Conservation (phyloP, 2,113 vertebrate species). For the Oophaga pumilio region DNA sequence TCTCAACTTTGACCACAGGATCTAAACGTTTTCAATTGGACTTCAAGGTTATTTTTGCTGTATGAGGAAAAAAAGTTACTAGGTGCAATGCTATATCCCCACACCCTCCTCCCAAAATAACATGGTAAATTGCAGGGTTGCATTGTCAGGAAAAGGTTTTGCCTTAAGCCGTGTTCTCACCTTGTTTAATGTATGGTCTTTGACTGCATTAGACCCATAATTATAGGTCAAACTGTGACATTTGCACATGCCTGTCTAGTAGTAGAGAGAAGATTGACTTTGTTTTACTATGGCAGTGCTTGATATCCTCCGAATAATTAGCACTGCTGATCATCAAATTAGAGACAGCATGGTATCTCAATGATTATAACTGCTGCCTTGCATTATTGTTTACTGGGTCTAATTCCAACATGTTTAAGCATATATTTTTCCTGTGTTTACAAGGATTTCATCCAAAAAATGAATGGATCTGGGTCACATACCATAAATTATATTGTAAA, state of each 20-base stretch:
- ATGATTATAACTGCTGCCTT: not conserved
- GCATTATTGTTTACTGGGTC: not conserved
- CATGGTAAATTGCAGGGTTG: not conserved
- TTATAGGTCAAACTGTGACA: not conserved
- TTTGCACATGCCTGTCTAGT: not conserved
- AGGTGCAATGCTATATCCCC: not conserved
- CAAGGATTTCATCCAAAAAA: not conserved
- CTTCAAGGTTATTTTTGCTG: not conserved
- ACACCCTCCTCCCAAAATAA: not conserved
- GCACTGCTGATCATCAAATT: not conserved
- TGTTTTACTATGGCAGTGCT: not conserved
- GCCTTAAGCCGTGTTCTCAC: not conserved
- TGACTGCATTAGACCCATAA: not conserved
- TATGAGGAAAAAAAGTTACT: not conserved
- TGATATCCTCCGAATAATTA: not conserved
- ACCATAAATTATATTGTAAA: not conserved
- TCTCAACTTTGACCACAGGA: no score
- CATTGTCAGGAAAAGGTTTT: not conserved
- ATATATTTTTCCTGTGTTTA: not conserved
- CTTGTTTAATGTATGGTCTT: not conserved
- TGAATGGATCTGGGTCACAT: not conserved
- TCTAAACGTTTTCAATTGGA: no score
- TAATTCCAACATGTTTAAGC: not conserved
- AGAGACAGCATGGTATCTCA: no score
- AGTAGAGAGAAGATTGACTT: not conserved